These are phyloP conservation scores for Vireo altiloquus DNA, from an alignment of 2,113 vertebrate genomes.

Conservation along the genomic window DNA sequence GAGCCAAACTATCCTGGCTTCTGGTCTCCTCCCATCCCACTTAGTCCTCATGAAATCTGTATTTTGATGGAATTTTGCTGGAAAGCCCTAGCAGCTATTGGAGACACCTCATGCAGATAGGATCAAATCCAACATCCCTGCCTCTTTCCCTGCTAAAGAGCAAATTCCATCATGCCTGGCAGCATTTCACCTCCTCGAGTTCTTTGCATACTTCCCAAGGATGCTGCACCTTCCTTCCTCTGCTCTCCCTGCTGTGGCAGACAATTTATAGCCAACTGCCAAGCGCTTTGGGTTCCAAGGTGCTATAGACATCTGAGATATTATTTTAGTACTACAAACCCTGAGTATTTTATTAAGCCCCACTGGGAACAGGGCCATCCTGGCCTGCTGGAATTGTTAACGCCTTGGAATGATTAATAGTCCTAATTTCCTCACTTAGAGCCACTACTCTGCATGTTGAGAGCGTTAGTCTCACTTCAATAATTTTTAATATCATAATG, in stretches of 20 bases:
- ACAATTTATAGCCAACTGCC: conserved; percentile 25
- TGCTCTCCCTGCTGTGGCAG: not conserved
- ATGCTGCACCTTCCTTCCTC: conserved; percentile 10
- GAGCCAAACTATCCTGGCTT: not conserved
- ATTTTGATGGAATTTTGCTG: not conserved
- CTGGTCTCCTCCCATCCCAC: not conserved
- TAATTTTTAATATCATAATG: conserved; percentile 8
- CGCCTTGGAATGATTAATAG: conserved; percentile 61
- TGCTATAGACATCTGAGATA: conserved; percentile 32
- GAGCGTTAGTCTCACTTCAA: conserved; percentile 29
- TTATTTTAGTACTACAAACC: conserved; percentile 50
- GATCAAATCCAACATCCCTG: conserved; percentile 14
- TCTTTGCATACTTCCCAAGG: conserved; percentile 36
- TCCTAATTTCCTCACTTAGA: conserved; percentile 65
- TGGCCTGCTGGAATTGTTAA: conserved; percentile 62
- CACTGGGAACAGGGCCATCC: conserved; percentile 57
- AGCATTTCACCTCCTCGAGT: conserved; percentile 6
- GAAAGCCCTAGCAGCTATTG: not conserved
- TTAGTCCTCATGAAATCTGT: not conserved
- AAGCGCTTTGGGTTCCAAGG: conserved; percentile 18
- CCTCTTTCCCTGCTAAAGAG: not conserved
- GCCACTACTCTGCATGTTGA: conserved; percentile 16
- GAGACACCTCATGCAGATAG: not conserved
- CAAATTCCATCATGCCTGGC: conserved; percentile 21
- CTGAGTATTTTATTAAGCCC: conserved; percentile 59